Evolutionary conservation across 2,113 vertebrate genomes (phyloP).

Genomic region (Microtus ochrogaster): DNA sequence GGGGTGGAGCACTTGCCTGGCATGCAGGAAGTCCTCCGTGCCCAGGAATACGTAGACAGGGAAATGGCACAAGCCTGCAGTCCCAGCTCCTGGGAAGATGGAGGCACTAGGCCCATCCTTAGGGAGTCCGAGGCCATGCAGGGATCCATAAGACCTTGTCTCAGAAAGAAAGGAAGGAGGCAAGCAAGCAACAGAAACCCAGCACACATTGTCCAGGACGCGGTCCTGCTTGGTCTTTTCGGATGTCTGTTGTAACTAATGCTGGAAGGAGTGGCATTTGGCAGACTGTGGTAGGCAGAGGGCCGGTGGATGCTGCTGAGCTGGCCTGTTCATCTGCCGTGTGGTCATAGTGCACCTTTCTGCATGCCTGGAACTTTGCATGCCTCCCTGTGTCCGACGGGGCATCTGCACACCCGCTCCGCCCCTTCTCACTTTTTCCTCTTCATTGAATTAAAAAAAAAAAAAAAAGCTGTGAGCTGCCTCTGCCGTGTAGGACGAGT

Average conservation of each 20-base stretch:
- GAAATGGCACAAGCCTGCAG: not conserved
- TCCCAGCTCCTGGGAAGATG: not conserved
- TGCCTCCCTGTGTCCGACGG: fast-evolving
- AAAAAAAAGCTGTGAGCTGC: conserved; percentile 57
- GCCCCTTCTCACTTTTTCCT: conserved; percentile 5
- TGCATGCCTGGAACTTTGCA: conserved; percentile 53
- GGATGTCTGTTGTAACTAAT: not conserved
- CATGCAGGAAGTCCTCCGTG: too few species aligned
- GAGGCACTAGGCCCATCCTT: not conserved
- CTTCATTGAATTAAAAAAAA: not conserved
- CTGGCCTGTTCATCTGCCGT: not conserved
- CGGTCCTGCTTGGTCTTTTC: not conserved
- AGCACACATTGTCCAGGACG: not conserved
- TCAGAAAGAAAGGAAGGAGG: not conserved
- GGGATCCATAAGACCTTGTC: not conserved
- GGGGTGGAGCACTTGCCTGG: not conserved
- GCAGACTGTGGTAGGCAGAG: not conserved
- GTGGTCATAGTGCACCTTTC: not conserved
- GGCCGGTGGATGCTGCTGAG: not conserved
- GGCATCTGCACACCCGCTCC: not conserved
- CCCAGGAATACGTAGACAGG: too few species aligned
- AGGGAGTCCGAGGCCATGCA: not conserved
- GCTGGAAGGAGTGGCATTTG: not conserved
- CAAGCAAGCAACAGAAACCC: not conserved
- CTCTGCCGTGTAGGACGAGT: conserved; percentile 57